Conservation (phyloP, 2,113 vertebrate species). For the Syngnathus floridae region DNA sequence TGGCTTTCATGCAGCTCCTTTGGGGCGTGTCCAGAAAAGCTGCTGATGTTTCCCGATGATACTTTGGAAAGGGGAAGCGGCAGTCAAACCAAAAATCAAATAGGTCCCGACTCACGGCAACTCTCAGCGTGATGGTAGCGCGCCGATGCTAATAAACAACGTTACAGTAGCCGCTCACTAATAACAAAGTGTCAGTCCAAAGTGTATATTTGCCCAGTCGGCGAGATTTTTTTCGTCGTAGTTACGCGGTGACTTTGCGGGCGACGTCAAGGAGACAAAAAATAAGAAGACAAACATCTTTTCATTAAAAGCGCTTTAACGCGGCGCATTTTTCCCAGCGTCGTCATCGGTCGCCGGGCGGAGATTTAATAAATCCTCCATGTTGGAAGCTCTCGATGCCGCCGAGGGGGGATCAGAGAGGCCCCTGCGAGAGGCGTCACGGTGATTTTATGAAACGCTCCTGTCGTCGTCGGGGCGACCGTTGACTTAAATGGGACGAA, state of each 20-base stretch:
- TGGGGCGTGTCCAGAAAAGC: slow-evolving; percentile 6
- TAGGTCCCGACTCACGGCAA: not conserved
- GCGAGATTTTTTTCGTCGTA: not conserved
- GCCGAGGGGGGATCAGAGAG: slow-evolving; percentile 45
- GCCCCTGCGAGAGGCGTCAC: slow-evolving; percentile 2
- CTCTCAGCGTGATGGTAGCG: not conserved
- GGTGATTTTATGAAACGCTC: slow-evolving; percentile 50
- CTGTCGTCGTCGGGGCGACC: not conserved
- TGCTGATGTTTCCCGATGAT: not conserved
- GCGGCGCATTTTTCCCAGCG: not conserved
- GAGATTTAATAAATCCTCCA: slow-evolving; percentile 52
- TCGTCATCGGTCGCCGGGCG: slow-evolving; percentile 23
- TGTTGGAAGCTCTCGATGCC: slow-evolving; percentile 43
- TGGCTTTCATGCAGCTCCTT: slow-evolving; percentile 54
- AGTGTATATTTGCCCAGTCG: not conserved
- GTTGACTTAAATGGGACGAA: not conserved
- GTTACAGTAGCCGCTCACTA: not conserved
- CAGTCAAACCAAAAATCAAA: not conserved
- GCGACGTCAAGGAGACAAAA: not conserved
- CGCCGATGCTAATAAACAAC: not conserved
- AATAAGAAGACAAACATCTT: not conserved
- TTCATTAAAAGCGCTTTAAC: slow-evolving; percentile 1
- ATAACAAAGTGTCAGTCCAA: not conserved
- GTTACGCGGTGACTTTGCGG: not conserved
- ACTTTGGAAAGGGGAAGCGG: not conserved